Conservation (phyloP, 2,888 invertebrate species). For the Thereva nobilitata region DNA sequence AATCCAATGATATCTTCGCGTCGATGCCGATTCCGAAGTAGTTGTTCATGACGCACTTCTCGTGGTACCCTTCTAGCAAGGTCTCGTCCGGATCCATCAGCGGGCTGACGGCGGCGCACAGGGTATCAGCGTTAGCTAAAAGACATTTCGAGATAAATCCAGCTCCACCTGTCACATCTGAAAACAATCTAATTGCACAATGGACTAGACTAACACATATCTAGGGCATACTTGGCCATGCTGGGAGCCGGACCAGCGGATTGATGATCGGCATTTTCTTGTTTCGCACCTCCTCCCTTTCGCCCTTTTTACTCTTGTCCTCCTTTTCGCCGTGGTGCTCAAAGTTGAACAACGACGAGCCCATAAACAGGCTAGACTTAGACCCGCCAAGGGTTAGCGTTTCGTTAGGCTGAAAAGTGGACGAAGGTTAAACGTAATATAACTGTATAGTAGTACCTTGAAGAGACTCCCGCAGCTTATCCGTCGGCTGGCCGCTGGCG, state of each 20-base stretch:
- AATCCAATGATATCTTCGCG: constrained; percentile 95
- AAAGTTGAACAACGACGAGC: constrained; percentile 54
- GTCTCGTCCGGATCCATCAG: constrained; percentile 92
- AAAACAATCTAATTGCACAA: constrained; percentile 40
- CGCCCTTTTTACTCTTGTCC: constrained; percentile 54
- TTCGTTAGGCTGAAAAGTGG: constrained; percentile 54
- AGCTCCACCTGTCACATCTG: constrained; percentile 71
- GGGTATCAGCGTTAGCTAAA: constrained; percentile 92
- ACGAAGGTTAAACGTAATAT: neutral
- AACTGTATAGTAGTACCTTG: constrained; percentile 60
- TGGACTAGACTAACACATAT: neutral
- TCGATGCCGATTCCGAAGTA: constrained; percentile 98
- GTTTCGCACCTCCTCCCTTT: constrained; percentile 62
- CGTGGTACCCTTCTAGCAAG: constrained; percentile 84
- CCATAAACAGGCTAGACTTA: constrained; percentile 62
- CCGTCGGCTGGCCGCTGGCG: constrained; percentile 83
- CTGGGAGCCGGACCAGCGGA: constrained; percentile 82
- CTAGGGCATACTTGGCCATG: constrained; percentile 77
- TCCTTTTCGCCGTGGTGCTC: constrained; percentile 56
- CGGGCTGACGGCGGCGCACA: constrained; percentile 95
- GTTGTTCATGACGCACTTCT: constrained; percentile 97
- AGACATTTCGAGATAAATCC: constrained; percentile 95
- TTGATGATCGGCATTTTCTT: constrained; percentile 87
- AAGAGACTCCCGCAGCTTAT: constrained; percentile 90
- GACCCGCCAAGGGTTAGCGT: constrained; percentile 63